phyloP scores from a whole-genome alignment of 1,140 invertebrate genomes.

The Lasioglossum baleicum region DNA sequence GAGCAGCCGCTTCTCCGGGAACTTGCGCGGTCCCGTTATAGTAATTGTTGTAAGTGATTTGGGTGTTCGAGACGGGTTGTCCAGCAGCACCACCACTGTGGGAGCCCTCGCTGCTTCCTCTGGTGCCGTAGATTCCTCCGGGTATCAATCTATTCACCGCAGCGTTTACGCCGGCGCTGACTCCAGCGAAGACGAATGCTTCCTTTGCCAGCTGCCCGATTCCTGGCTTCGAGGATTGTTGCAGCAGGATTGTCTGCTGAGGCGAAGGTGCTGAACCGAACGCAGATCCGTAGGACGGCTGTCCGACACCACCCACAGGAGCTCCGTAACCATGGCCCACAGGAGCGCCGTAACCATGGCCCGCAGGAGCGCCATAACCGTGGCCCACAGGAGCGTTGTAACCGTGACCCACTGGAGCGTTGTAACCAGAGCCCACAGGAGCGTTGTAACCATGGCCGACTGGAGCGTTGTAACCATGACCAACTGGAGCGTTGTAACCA shows the following conservation, averaged over 20 bases:
- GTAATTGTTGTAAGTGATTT: conserved; percentile 78
- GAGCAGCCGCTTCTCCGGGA: conserved; percentile 22
- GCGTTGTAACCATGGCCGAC: conserved; percentile 13
- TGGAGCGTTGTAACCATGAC: conserved; percentile 45
- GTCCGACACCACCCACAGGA: conserved; percentile 51
- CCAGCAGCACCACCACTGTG: not conserved
- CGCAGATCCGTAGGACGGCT: conserved; percentile 55
- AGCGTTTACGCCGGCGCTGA: conserved; percentile 76
- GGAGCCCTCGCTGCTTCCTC: conserved; percentile 42
- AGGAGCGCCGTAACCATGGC: no score
- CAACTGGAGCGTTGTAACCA: conserved; percentile 34
- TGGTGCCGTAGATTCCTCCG: conserved; percentile 74
- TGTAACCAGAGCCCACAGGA: not conserved
- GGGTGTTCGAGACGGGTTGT: conserved; percentile 63
- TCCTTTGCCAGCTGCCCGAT: conserved; percentile 78
- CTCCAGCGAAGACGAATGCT: conserved; percentile 76
- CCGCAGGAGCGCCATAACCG: no score
- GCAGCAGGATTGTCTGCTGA: conserved; percentile 69
- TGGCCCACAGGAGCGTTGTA: no score
- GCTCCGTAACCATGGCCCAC: no score
- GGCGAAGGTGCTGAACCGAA: conserved; percentile 60
- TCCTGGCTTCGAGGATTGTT: conserved; percentile 68
- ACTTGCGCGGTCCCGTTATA: conserved; percentile 64
- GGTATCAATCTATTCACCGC: conserved; percentile 75
- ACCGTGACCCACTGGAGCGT: no score